Base-by-base conservation (phyloP, 23 tunicate species). In the Halocynthia aurantium region DNA sequence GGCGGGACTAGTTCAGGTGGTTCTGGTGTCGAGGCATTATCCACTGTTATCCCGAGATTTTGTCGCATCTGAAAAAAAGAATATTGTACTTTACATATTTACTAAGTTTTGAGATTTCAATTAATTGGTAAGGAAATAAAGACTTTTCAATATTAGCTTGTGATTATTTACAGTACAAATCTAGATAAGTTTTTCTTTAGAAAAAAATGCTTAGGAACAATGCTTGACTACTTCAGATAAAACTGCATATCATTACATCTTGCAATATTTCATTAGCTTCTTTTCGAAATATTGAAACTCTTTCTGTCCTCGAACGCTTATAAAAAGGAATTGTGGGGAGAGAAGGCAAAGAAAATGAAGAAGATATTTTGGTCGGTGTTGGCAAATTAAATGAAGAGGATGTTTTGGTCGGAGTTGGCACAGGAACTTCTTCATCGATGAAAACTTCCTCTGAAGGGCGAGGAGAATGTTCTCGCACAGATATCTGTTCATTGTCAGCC, bases 1-100 rank as follows among this genome's bases (percentile, higher is more conserved):
- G 98, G 98, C n/a, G 98, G 94, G 8, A 87, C 90, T 7, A 87
- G 70, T 63, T 82, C 77, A 52, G 85, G 69, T 70, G 88, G 70
- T 6, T 70, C 68, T 51, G 62, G 82, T 12, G 73, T 80, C 52
- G 70, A 40, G 15, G 22, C 20, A 52, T 68, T 78, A 40, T 58
- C 78, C 7, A 21, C n/a, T 31, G 85, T 57, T 6, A 93, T 65
- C 7, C 93, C 98, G 70, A 93, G 81, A 76, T 93, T 93, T 57
- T 93, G 86, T 11, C 86, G 80, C 89, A 91, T 91, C 97, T 91
- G 83, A 9, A 62, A 78, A 10, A 62, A 5, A 68, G 22, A 20
- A 58, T n/a, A 58, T 1, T 13, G 63, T 58, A 58, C 1, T 31
- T 31, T 31, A 31, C 44, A 31, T 31, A 31, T 31, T 31, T 31